phyloP scores from a whole-genome alignment of 1,140 invertebrate genomes.

The Liolophura sinensis region DNA sequence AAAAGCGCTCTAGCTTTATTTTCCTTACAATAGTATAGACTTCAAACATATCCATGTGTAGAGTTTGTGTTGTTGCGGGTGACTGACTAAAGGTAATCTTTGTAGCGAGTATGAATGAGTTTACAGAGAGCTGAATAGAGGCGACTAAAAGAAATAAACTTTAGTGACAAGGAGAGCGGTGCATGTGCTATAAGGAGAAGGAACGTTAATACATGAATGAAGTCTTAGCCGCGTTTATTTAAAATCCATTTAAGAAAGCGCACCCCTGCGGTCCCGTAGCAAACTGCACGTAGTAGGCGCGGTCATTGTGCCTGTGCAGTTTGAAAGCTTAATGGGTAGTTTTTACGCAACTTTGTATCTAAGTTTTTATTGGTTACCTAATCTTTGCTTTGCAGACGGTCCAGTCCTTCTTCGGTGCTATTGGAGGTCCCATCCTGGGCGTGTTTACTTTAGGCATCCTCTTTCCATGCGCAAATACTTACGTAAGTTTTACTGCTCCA shows the following conservation, averaged over 20 bases:
- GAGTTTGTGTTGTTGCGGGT: no score
- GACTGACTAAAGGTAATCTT: no score
- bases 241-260: background rate
- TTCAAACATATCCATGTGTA: no score
- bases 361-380: background rate
- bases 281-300: background rate
- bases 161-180: no score
- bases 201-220: no score
- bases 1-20: no score
- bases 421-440: conserved; percentile 41
- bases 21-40: no score
- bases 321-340: background rate
- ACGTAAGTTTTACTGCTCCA: conserved; percentile 10
- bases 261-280: background rate
- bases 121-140: no score
- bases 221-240: background rate
- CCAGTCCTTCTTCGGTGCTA: conserved; percentile 45
- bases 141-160: no score
- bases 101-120: no score
- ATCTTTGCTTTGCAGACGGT: conserved; percentile 63
- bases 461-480: conserved; percentile 45
- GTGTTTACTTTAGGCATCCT: conserved; percentile 48
- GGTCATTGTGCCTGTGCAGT: background rate
- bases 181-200: no score
- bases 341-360: background rate